phyloP scores from a whole-genome alignment of 2,888 invertebrate genomes.

The Mesoligia furuncula region DNA sequence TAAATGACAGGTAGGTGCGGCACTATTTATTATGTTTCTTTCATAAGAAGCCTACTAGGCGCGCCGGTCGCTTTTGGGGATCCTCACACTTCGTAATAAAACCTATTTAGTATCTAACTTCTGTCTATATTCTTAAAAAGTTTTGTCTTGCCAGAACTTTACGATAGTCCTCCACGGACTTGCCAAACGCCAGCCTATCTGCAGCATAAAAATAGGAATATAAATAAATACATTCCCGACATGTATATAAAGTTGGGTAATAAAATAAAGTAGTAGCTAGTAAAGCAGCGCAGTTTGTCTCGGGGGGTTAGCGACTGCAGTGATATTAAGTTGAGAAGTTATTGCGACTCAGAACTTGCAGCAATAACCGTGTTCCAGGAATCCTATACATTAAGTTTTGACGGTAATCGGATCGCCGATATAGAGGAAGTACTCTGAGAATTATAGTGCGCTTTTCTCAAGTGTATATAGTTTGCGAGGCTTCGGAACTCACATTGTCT shows the following conservation, averaged over 20 bases:
- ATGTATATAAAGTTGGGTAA: constrained; percentile 42
- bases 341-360: constrained; percentile 52
- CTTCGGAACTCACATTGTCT: constrained; percentile 1
- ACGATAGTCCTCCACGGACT: constrained; percentile 27
- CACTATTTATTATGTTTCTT: background rate
- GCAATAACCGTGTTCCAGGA: constrained; percentile 53
- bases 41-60: background rate
- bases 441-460: background rate
- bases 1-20: background rate
- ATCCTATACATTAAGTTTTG: constrained; percentile 41
- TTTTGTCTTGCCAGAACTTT: constrained; percentile 7
- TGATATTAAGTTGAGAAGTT: constrained; percentile 59
- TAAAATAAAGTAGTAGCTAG: constrained; percentile 55
- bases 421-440: constrained; percentile 11
- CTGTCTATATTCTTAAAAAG: constrained; percentile 18
- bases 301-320: constrained; percentile 51
- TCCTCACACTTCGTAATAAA: background rate
- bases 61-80: background rate
- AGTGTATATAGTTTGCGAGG: constrained; percentile 15
- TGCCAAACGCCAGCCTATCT: constrained; percentile 28
- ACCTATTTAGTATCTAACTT: constrained; percentile 9
- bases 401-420: constrained; percentile 42
- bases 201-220: constrained; percentile 15
- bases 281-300: constrained; percentile 57
- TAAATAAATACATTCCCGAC: constrained; percentile 18